A percentile compares a stretch with the other conserved stretches of the same genome.
These are phyloP conservation scores for Clistopyga incitator DNA, from an alignment of 2,888 invertebrate genomes.

Conservation along the genomic window DNA sequence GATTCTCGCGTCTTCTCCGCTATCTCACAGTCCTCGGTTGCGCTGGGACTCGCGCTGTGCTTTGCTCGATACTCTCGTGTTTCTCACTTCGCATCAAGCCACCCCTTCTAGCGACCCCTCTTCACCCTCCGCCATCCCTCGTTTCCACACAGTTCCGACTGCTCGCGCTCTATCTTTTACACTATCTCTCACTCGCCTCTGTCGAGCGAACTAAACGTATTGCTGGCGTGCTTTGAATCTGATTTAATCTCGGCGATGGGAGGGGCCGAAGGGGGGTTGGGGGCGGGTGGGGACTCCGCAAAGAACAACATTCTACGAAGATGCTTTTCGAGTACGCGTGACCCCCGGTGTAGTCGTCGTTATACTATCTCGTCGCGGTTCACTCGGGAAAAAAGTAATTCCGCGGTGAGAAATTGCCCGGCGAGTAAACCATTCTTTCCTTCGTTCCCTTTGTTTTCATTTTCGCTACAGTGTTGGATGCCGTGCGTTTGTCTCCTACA, in stretches of 20 bases:
- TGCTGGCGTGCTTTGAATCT: slow-evolving; percentile 73
- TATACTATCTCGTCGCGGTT: slow-evolving; percentile 39
- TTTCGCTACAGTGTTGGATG: not conserved
- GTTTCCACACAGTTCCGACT: slow-evolving; percentile 40
- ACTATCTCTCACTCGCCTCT: slow-evolving; percentile 44
- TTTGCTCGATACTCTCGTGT: slow-evolving; percentile 59
- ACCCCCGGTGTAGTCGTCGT: slow-evolving; percentile 27
- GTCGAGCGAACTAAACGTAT: slow-evolving; percentile 70
- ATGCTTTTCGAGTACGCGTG: slow-evolving; percentile 33
- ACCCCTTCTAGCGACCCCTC: slow-evolving; percentile 56
- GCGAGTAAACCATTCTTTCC: slow-evolving; percentile 14
- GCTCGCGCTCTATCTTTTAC: slow-evolving; percentile 36
- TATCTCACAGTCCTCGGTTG: slow-evolving; percentile 48
- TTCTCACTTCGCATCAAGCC: slow-evolving; percentile 68
- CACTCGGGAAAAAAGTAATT: slow-evolving; percentile 31
- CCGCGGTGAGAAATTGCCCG: slow-evolving; percentile 37
- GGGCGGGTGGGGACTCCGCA: not conserved
- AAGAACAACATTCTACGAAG: slow-evolving; percentile 29
- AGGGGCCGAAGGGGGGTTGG: slow-evolving; percentile 5
- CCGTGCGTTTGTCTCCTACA: not conserved
- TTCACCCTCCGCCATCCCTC: slow-evolving; percentile 49
- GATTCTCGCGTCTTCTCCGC: slow-evolving; percentile 63
- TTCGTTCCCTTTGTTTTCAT: slow-evolving; percentile 5
- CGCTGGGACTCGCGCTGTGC: slow-evolving; percentile 12
- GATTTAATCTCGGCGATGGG: slow-evolving; percentile 74